Evolutionary conservation across 2,113 vertebrate genomes (phyloP).

Genomic region (Proteles cristata): DNA sequence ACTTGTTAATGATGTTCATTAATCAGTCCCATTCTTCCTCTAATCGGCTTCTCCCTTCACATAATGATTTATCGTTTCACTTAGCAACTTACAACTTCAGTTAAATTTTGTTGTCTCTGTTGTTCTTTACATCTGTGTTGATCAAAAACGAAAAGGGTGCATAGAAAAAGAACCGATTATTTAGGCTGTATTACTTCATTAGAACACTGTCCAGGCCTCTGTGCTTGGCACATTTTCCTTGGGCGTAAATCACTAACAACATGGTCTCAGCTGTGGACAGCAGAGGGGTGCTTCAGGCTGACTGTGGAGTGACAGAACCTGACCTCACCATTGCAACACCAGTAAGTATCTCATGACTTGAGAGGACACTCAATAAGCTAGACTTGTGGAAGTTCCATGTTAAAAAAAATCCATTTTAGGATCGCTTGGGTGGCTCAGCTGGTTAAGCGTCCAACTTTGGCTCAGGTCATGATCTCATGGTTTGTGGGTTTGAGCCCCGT

Average conservation of each 20-base stretch:
- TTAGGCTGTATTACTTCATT: not conserved
- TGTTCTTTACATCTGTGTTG: not conserved
- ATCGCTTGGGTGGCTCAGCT: too few species aligned
- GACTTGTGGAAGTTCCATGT: not conserved
- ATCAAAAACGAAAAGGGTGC: not conserved
- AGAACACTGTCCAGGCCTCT: not conserved
- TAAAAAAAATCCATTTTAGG: not conserved
- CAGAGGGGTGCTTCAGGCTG: not conserved
- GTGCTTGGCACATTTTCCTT: not conserved
- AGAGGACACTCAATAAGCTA: not conserved
- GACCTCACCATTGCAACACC: not conserved
- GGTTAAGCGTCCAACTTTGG: too few species aligned
- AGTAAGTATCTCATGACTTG: rapidly evolving
- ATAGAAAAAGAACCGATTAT: not conserved
- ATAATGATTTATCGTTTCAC: conserved; percentile 37
- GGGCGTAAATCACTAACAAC: not conserved
- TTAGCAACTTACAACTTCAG: not conserved
- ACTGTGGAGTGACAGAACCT: not conserved
- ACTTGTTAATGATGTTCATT: conserved; percentile 47
- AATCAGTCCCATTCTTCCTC: conserved; percentile 42
- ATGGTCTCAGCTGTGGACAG: too few species aligned
- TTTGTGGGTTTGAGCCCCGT: too few species aligned
- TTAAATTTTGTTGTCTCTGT: not conserved
- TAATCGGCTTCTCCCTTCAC: not conserved
- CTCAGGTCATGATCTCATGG: too few species aligned